Evolutionary conservation across 2,797 vertebrate genomes (phyloP).

Genomic region (Liasis olivaceus): DNA sequence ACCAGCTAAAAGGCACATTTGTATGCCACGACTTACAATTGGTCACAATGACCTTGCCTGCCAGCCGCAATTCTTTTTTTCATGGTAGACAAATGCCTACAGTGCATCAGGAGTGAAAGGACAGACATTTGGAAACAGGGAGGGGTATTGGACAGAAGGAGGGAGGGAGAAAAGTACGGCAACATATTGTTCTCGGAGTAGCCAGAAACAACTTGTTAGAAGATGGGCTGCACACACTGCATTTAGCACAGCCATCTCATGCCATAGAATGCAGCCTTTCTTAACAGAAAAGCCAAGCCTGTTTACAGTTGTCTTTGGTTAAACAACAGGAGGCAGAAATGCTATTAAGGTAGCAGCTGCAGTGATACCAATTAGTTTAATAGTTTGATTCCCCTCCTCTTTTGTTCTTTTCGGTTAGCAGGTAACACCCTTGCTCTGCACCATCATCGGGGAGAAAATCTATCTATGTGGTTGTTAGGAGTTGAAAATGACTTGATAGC

Average conservation of each 20-base stretch:
- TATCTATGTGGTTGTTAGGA: not conserved
- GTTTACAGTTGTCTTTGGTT: not conserved
- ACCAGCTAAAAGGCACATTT: conserved; percentile 73
- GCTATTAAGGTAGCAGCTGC: not conserved
- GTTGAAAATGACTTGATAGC: not conserved
- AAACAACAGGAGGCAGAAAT: not conserved
- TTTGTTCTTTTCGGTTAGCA: not conserved
- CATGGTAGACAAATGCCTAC: conserved; percentile 69
- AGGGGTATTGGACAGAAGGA: not conserved
- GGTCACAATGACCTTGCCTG: conserved; percentile 78
- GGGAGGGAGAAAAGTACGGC: not conserved
- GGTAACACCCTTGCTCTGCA: not conserved
- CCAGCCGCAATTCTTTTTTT: conserved; percentile 66
- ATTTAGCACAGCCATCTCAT: not conserved
- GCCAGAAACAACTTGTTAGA: conserved; percentile 35
- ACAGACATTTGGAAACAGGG: conserved; percentile 37
- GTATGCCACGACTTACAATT: conserved; percentile 68
- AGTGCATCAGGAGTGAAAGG: conserved; percentile 64
- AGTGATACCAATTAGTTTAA: not conserved
- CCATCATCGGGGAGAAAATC: not conserved
- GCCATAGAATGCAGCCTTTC: not conserved
- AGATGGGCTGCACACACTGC: not conserved
- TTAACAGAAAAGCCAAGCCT: not conserved
- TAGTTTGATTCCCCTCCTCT: not conserved
- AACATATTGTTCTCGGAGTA: conserved; percentile 28